Percentiles rank a stretch among this genome's conserved stretches.
Conservation (phyloP, 2,797 vertebrate genomes). For the Sebastes wilsoni region DNA sequence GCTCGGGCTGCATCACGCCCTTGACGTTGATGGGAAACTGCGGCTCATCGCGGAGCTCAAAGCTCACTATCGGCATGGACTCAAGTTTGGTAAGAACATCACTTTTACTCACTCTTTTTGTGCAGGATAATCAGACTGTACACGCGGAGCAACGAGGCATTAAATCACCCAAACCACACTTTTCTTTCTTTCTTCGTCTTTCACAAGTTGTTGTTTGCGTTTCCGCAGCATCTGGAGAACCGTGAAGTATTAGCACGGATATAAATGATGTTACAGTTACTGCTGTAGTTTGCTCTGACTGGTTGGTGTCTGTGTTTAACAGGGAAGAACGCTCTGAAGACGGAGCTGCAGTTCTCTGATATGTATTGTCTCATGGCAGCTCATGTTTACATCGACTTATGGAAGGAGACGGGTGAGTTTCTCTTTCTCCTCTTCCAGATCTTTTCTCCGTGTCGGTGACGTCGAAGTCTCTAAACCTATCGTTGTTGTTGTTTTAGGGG, state of each 20-base stretch:
- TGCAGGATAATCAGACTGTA: not conserved
- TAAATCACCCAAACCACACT: not conserved
- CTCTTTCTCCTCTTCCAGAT: not conserved
- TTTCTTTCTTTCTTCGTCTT: not conserved
- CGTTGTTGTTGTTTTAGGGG: constrained; percentile 77
- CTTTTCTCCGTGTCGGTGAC: rapidly evolving
- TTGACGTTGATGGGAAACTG: constrained; percentile 86
- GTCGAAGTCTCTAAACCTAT: not conserved
- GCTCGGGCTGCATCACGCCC: constrained; percentile 89
- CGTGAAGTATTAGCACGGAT: not conserved
- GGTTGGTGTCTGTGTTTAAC: not conserved
- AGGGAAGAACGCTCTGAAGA: constrained; percentile 94
- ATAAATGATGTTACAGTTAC: too few species aligned
- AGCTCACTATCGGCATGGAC: constrained; percentile 90
- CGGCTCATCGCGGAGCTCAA: constrained; percentile 88
- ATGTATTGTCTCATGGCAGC: constrained; percentile 96
- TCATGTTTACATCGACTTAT: constrained; percentile 93
- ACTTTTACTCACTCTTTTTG: not conserved
- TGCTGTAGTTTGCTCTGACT: not conserved
- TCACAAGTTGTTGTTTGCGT: not conserved
- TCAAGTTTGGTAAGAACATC: constrained; percentile 90
- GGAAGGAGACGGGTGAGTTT: constrained; percentile 88
- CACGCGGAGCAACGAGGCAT: not conserved
- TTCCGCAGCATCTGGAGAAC: not conserved
- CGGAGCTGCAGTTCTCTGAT: constrained; percentile 96